Evolutionary conservation across 1,140 invertebrate genomes (phyloP).

Genomic region (Megalonaias nervosa): DNA sequence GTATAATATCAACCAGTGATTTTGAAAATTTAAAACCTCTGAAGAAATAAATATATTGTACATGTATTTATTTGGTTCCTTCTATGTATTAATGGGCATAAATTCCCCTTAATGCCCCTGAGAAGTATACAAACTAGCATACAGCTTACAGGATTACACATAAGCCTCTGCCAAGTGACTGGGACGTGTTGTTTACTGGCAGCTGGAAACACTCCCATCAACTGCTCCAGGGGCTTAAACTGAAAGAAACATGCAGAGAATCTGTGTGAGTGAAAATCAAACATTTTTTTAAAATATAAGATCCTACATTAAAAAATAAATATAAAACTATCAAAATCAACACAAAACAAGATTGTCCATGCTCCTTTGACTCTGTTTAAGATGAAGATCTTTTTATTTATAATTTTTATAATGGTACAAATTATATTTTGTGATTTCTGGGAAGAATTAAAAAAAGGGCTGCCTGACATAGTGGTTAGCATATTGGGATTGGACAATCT

Average conservation of each 20-base stretch:
- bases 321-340: background rate
- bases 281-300: background rate
- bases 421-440: background rate
- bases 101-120: no score
- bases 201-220: slow-evolving; percentile 99
- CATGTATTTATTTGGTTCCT: no score
- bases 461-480: background rate
- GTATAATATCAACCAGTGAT: no score
- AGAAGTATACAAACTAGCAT: background rate
- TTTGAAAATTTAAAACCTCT: no score
- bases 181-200: slow-evolving; percentile 96
- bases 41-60: no score
- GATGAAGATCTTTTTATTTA: no score
- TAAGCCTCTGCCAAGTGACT: slow-evolving; percentile 92
- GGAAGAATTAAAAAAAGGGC: background rate
- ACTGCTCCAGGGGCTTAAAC: slow-evolving; percentile 97
- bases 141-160: slow-evolving; percentile 88
- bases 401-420: background rate
- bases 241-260: slow-evolving; percentile 69
- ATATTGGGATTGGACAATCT: background rate
- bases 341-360: no score
- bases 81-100: no score
- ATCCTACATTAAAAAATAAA: background rate
- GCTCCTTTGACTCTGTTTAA: no score
- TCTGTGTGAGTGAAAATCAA: background rate